phyloP scores from a whole-genome alignment of 1,140 invertebrate genomes.

The Aphaenogaster ashmeadi region DNA sequence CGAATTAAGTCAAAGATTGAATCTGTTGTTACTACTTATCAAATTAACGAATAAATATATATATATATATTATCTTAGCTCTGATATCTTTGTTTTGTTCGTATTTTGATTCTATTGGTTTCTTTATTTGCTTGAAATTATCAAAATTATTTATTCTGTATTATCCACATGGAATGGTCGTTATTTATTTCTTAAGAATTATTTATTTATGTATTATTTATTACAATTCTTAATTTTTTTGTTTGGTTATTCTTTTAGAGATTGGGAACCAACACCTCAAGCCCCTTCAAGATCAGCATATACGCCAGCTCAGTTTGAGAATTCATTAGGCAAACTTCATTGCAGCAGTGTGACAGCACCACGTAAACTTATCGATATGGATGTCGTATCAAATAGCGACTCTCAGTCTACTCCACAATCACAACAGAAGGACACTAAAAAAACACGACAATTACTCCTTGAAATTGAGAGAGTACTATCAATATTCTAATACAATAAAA shows the following conservation, averaged over 20 bases:
- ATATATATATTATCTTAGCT: too few species aligned
- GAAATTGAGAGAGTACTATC: conserved; percentile 92
- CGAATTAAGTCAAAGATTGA: too few species aligned
- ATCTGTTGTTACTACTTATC: too few species aligned
- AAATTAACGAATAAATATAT: too few species aligned
- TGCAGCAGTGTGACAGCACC: conserved; percentile 96
- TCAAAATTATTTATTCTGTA: background rate
- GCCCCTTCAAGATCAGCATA: conserved; percentile 89
- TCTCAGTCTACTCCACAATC: conserved; percentile 84
- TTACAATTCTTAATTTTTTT: background rate
- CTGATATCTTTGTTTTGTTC: too few species aligned
- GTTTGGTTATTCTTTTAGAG: conserved; percentile 65
- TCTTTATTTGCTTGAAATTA: background rate
- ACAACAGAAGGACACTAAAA: conserved; percentile 88
- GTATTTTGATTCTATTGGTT: too few species aligned
- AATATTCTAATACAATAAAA: conserved; percentile 34
- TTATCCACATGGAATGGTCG: background rate
- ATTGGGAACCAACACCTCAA: conserved; percentile 85
- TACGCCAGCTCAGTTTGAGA: conserved; percentile 95
- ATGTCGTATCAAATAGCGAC: conserved; percentile 90
- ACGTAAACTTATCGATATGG: conserved; percentile 96
- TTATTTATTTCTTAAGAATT: background rate
- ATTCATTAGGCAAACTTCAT: conserved; percentile 95
- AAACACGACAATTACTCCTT: conserved; percentile 92
- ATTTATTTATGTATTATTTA: background rate